These are phyloP conservation scores for Cariama cristata DNA, from an alignment of 2,113 vertebrate species.

Conservation along the genomic window DNA sequence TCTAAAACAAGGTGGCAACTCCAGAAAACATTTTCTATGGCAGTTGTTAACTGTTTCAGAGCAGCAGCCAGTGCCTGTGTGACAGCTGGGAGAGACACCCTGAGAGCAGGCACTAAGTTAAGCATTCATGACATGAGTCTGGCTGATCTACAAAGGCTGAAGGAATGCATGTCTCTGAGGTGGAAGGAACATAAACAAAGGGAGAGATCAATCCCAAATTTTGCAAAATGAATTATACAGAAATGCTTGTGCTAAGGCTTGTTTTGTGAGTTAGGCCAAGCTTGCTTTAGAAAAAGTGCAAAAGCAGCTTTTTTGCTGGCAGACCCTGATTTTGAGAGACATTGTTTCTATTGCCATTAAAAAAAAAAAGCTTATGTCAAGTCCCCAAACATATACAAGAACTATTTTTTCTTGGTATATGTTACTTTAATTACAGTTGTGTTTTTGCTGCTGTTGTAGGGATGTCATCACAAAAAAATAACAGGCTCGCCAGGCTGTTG, in stretches of 20 bases:
- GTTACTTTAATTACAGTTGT: not conserved
- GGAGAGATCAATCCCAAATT: not conserved
- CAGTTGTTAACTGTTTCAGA: not conserved
- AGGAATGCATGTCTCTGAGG: not conserved
- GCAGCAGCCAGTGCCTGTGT: not conserved
- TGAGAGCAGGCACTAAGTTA: not conserved
- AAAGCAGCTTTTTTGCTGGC: not conserved
- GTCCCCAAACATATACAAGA: not conserved
- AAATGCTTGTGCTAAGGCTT: not conserved
- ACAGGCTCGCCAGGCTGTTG: too few relatives aligned
- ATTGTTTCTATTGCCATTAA: not conserved
- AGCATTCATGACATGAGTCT: fast-evolving
- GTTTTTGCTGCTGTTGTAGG: not conserved
- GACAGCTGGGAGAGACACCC: not conserved
- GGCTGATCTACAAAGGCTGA: not conserved
- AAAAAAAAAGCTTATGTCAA: not conserved
- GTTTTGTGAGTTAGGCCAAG: not conserved
- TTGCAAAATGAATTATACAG: not conserved
- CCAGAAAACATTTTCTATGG: not conserved
- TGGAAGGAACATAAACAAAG: not conserved
- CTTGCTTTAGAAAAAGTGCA: not conserved
- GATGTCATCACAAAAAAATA: not conserved
- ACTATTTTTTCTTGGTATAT: not conserved
- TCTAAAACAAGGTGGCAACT: not conserved
- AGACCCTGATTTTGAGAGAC: not conserved